Percentiles rank a stretch among this genome's conserved stretches.
Conservation (phyloP, 2,113 vertebrate genomes). For the Myiozetetes cayanensis region DNA sequence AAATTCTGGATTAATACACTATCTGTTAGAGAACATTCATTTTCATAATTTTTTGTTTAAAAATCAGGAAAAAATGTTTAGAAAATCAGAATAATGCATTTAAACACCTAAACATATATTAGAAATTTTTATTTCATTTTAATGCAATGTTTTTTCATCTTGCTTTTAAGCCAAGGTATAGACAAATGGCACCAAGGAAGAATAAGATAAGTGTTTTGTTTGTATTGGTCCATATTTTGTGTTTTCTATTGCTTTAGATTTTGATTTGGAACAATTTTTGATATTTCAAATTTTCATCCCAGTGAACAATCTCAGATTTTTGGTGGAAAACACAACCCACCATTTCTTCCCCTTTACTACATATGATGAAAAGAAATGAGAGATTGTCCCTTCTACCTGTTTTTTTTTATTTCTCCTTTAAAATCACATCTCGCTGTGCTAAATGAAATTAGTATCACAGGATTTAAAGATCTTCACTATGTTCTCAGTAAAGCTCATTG, state of each 20-base stretch:
- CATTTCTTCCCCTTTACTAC: neutral
- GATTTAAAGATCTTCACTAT: neutral
- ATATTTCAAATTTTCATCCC: neutral
- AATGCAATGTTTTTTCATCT: neutral
- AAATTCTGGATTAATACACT: neutral
- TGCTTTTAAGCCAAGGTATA: neutral
- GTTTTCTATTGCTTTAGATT: neutral
- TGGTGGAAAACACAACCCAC: fast-evolving
- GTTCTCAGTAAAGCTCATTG: neutral
- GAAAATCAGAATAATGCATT: neutral
- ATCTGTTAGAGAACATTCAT: neutral
- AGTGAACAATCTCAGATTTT: neutral
- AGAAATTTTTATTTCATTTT: neutral
- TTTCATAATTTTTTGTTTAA: neutral
- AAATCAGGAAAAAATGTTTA: neutral
- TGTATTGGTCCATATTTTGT: neutral
- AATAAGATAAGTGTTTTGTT: neutral
- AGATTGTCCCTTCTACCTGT: neutral
- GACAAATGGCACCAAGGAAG: neutral
- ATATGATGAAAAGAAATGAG: neutral
- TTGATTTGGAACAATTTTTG: neutral
- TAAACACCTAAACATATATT: neutral
- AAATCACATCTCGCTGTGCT: neutral
- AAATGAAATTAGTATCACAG: neutral
- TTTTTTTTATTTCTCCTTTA: neutral